These are phyloP conservation scores for Sarcophaga subvicina DNA, from an alignment of 2,888 invertebrate genomes.

Conservation along the genomic window DNA sequence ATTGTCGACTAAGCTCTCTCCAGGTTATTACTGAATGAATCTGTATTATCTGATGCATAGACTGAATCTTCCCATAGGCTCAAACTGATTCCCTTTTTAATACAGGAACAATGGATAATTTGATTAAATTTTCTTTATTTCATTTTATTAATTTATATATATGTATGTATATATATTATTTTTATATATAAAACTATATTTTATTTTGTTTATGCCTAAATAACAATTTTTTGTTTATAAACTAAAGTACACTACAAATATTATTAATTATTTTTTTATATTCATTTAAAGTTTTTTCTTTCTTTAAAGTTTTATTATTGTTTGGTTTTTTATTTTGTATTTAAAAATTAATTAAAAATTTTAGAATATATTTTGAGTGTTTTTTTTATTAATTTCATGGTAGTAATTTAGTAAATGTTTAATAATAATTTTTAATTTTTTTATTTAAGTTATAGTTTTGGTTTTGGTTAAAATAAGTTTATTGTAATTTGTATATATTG, in stretches of 20 bases:
- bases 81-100: too few species aligned
- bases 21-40: too few species aligned
- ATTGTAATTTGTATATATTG: slow-evolving; percentile 40
- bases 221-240: slow-evolving; percentile 42
- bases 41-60: too few species aligned
- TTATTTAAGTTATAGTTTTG: slow-evolving; percentile 29
- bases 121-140: slow-evolving; percentile 17
- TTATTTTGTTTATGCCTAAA: slow-evolving; percentile 30
- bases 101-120: neutral
- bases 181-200: slow-evolving; percentile 62
- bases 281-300: slow-evolving; percentile 7
- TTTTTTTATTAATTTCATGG: slow-evolving; percentile 21
- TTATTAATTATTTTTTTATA: slow-evolving; percentile 34
- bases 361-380: slow-evolving; percentile 51
- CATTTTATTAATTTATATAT: slow-evolving; percentile 3
- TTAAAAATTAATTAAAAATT: slow-evolving; percentile 34
- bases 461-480: slow-evolving; percentile 39
- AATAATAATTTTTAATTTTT: slow-evolving; percentile 24
- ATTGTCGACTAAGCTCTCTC: too few species aligned
- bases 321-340: neutral
- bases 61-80: too few species aligned
- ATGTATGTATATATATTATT: neutral
- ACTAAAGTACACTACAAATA: slow-evolving; percentile 56
- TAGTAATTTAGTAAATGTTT: slow-evolving; percentile 26
- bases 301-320: slow-evolving; percentile 9